phyloP scores from a whole-genome alignment of 2,113 vertebrate genomes.

The Corythoichthys intestinalis region DNA sequence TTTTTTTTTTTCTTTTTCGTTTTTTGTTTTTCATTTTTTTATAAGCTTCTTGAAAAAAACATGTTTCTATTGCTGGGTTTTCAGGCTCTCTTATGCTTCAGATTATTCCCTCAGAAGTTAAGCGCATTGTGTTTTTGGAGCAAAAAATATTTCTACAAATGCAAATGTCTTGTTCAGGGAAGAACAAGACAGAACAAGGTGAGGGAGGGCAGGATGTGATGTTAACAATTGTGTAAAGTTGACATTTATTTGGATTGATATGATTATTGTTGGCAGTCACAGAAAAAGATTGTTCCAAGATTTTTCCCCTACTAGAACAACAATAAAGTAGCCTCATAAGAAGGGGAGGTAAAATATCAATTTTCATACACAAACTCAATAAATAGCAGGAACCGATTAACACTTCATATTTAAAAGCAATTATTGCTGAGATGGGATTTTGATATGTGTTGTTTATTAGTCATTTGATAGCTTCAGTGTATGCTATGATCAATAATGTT shows the following conservation, averaged over 20 bases:
- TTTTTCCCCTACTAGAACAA: no score
- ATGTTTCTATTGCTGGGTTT: conserved; percentile 17
- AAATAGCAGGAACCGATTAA: no score
- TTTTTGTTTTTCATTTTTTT: not conserved
- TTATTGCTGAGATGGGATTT: no score
- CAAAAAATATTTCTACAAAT: conserved; percentile 31
- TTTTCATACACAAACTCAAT: no score
- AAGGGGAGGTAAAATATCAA: not conserved
- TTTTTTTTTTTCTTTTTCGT: not conserved
- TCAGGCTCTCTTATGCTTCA: conserved; percentile 17
- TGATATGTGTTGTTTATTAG: no score
- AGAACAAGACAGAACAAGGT: not conserved
- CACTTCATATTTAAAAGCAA: no score
- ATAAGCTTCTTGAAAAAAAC: conserved; percentile 28
- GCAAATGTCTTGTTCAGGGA: conserved; percentile 39
- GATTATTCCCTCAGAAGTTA: conserved; percentile 28
- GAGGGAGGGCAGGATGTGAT: not conserved
- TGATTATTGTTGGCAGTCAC: not conserved
- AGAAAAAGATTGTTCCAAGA: no score
- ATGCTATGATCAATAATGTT: no score
- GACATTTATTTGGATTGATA: conserved; percentile 18
- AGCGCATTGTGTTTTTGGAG: conserved; percentile 27
- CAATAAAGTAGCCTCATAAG: conserved; percentile 19
- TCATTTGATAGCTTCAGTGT: no score
- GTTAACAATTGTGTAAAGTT: conserved; percentile 33